These are phyloP conservation scores for Callipepla squamata DNA, from an alignment of 2,113 vertebrate genomes.

Conservation along the genomic window DNA sequence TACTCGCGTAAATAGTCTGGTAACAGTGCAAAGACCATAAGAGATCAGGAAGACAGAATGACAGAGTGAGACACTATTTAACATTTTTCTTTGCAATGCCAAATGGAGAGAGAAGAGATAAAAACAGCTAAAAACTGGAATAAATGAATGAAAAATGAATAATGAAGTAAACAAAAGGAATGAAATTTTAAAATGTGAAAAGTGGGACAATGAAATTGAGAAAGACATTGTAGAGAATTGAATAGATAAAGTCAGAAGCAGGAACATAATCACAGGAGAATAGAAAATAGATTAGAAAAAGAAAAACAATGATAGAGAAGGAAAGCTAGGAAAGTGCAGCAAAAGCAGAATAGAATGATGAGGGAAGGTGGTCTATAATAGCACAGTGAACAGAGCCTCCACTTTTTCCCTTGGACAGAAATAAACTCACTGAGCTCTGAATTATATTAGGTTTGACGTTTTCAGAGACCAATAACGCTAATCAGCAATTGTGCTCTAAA, in stretches of 20 bases:
- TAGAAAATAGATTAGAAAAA: slow-evolving; percentile 35
- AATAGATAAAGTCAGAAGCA: slow-evolving; percentile 6
- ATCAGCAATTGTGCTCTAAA: background rate
- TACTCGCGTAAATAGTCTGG: background rate
- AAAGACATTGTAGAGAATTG: background rate
- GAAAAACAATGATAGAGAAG: background rate
- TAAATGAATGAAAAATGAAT: slow-evolving; percentile 36
- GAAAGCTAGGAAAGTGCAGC: background rate
- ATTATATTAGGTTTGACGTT: background rate
- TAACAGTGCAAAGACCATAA: background rate
- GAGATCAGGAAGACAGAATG: background rate
- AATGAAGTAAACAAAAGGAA: slow-evolving; percentile 42
- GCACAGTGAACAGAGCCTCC: background rate
- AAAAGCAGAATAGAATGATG: background rate
- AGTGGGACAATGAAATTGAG: slow-evolving; percentile 22
- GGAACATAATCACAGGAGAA: background rate
- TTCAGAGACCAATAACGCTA: background rate
- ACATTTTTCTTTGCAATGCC: background rate
- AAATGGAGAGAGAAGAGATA: background rate
- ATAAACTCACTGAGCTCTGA: background rate
- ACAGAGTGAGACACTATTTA: slow-evolving; percentile 5
- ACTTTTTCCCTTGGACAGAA: background rate
- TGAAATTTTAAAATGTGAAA: slow-evolving; percentile 39
- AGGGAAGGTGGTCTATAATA: background rate
- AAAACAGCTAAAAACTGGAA: background rate